Evolutionary conservation across 2,113 vertebrate species (phyloP).

Genomic region (Mesitornis unicolor): DNA sequence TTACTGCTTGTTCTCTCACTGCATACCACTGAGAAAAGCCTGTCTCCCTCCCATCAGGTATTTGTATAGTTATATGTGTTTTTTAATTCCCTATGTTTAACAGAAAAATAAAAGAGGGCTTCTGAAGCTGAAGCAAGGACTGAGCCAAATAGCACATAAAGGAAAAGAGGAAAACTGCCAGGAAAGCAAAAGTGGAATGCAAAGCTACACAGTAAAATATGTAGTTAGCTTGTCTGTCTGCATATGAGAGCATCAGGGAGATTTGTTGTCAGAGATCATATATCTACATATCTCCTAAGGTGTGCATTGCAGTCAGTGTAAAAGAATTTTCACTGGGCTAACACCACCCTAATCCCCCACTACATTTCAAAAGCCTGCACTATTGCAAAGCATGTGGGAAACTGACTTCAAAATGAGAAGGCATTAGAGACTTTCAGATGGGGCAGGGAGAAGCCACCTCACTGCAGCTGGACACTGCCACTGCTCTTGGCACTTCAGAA

Average conservation of each 20-base stretch:
- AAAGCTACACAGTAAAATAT: not conserved
- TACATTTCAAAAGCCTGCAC: not conserved
- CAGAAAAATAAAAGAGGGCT: not conserved
- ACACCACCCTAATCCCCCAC: not conserved
- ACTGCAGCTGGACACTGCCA: accelerated
- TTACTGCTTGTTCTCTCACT: not conserved
- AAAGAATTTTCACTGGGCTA: not conserved
- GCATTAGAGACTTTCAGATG: not conserved
- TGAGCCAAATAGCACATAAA: not conserved
- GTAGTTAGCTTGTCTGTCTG: not conserved
- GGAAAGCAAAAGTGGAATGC: not conserved
- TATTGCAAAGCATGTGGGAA: not conserved
- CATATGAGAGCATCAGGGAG: not conserved
- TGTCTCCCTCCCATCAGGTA: not conserved
- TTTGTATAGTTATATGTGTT: not conserved
- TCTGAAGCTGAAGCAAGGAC: not conserved
- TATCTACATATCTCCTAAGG: not conserved
- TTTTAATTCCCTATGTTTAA: not conserved
- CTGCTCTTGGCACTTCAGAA: not conserved
- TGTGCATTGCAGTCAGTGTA: not conserved
- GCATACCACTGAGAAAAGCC: not conserved
- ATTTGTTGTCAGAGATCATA: not conserved
- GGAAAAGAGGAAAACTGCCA: not conserved
- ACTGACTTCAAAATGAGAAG: not conserved
- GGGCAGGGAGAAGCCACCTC: not conserved